Evolutionary conservation across 2,113 vertebrate genomes (phyloP), one percentile per base, ranked within the genome.

Genomic region (Dasyornis broadbenti): DNA sequence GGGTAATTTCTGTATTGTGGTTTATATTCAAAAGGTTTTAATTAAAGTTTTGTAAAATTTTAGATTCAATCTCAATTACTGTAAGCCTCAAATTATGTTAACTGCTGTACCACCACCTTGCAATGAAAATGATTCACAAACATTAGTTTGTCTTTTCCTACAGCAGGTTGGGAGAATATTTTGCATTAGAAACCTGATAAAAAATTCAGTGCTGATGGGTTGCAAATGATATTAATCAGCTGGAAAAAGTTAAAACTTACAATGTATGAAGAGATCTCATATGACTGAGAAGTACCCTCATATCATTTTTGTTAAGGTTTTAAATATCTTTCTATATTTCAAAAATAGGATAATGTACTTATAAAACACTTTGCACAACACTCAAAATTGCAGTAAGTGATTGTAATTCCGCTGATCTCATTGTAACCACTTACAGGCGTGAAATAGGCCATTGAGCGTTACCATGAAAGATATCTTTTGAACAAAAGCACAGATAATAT

Each of bases 1-100:
- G 92, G 79, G 57, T 95, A 96, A 96, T 96, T 96, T 95, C 52
- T 83, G 60, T 94, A 75, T 96, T 96, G 86, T 96, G 92, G 86
- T 90, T 92, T 86, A 70, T 89, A 27, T 95, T 97, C 82, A 93
- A 94, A 93, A 94, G 90, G 72, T 95, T 92, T 60, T 96, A 95
- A 97, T 96, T 96, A 93, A 96, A 95, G 85, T 95, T 96, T 92
- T 96, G 40, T 86, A 71, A 89, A 92, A 93, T 96, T 90, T 94
- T 75, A 90, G 44, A 86, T 93, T 90, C 28, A 75, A 37, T 94
- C 79, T 96, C 85, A 88, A 64, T 90, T 96, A 89, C 86, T 93
- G 37, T 76, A 95, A 94, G 82, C 61, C 64, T 92, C 75, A 26
- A 90, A 75, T 96, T 94, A 47, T 73, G 30, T 86, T 88, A 94